These are phyloP conservation scores for Tenebrosternarchus preto DNA, from an alignment of 2,113 vertebrate species.

Conservation along the genomic window DNA sequence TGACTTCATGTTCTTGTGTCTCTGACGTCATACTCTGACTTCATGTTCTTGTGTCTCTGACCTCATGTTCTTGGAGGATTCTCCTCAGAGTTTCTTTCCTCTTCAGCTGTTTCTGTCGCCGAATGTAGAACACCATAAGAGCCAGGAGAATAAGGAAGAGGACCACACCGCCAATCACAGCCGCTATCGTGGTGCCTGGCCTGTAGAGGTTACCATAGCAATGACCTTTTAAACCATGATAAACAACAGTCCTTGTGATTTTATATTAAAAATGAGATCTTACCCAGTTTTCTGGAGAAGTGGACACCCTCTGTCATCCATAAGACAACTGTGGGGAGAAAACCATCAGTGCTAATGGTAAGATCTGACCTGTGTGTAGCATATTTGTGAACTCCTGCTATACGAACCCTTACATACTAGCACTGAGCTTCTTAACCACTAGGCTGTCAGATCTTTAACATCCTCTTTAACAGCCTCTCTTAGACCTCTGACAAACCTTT, in stretches of 20 bases:
- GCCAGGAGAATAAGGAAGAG: conserved; percentile 81
- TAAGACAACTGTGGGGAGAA: conserved; percentile 77
- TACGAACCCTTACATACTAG: background rate
- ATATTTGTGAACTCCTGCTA: background rate
- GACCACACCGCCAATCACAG: conserved; percentile 83
- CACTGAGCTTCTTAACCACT: too few species aligned
- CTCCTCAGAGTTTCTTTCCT: conserved; percentile 86
- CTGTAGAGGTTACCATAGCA: conserved; percentile 63
- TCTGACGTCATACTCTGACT: too few species aligned
- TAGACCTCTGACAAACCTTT: too few species aligned
- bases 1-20: too few species aligned
- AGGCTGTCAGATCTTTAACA: too few species aligned
- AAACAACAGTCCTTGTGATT: background rate
- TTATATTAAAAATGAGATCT: conserved; percentile 29
- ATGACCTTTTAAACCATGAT: background rate
- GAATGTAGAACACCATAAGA: conserved; percentile 80
- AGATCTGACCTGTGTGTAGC: background rate
- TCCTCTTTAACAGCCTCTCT: too few species aligned
- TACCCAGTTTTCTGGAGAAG: conserved; percentile 87
- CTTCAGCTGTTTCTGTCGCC: conserved; percentile 82
- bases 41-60: conserved; percentile 57
- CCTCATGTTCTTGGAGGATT: conserved; percentile 91
- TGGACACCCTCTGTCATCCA: conserved; percentile 87
- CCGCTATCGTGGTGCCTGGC: conserved; percentile 84
- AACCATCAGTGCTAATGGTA: background rate